Conservation (phyloP, 37 sponge, comb jelly and placozoan species). For the Ianthella basta region DNA sequence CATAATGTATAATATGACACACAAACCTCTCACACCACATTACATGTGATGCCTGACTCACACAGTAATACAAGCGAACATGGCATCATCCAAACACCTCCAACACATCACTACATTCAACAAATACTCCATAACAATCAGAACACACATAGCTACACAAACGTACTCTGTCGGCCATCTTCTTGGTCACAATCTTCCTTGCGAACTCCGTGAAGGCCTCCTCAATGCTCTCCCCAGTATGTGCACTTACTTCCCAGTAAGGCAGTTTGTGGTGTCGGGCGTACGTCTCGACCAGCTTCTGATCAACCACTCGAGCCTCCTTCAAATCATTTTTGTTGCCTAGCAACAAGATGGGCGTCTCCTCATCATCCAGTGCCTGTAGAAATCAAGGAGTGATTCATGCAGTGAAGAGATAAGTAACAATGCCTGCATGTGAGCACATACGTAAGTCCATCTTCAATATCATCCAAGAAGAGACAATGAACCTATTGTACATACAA, state of each 20-base stretch:
- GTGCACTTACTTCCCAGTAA: conserved; percentile 22
- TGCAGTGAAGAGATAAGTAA: no score
- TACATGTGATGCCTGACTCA: no score
- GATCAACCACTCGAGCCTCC: conserved; percentile 8
- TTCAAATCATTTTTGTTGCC: conserved; percentile 26
- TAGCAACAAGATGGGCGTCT: not conserved
- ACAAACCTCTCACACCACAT: no score
- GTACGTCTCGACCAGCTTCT: not conserved
- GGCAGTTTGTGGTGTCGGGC: not conserved
- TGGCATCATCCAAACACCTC: no score
- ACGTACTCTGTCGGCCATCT: not conserved
- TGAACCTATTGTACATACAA: no score
- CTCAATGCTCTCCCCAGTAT: conserved; percentile 12
- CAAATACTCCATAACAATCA: no score
- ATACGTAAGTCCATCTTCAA: not conserved
- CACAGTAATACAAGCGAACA: no score
- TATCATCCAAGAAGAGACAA: no score
- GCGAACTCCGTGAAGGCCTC: conserved; percentile 17
- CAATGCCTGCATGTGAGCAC: not conserved
- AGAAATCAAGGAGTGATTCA: not conserved
- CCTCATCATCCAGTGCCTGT: conserved; percentile 9
- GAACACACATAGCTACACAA: not conserved
- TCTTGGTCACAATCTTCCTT: not conserved
- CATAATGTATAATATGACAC: no score
- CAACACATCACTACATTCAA: no score